A percentile compares a stretch with the other conserved stretches of the same genome.
These are phyloP conservation scores for Aselliscus stoliczkanus DNA, from an alignment of 2,797 vertebrate species.

Conservation along the genomic window DNA sequence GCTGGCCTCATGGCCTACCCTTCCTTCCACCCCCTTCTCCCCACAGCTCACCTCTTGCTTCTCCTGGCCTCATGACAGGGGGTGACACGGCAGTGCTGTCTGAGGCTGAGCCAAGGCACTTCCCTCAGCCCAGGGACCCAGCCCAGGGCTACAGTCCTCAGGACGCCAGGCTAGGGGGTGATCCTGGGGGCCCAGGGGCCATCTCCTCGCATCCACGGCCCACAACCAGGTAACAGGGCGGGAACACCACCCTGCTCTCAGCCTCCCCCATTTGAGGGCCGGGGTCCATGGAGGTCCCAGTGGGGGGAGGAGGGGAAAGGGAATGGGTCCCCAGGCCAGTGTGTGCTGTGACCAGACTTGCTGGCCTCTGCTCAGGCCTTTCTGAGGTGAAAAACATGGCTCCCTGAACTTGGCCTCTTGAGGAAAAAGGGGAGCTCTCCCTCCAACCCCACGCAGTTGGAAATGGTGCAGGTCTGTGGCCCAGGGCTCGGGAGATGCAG, in stretches of 20 bases:
- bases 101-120: background rate
- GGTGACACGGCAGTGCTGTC: background rate
- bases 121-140: slow-evolving; percentile 40
- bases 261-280: background rate
- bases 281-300: background rate
- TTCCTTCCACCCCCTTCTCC: background rate
- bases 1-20: background rate
- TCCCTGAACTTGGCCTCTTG: background rate
- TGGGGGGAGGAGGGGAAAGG: background rate
- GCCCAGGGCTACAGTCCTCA: slow-evolving; percentile 11
- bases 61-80: slow-evolving; percentile 37
- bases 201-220: background rate
- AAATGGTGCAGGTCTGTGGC: background rate
- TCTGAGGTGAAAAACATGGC: accelerated
- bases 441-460: accelerated
- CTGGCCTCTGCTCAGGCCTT: background rate
- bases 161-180: background rate
- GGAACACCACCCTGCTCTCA: accelerated
- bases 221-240: slow-evolving; percentile 26
- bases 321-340: background rate
- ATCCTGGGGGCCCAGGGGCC: background rate
- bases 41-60: slow-evolving; percentile 1
- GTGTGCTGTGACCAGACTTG: background rate
- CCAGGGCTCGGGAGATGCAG: background rate
- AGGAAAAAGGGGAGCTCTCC: background rate